These are phyloP conservation scores for Globia sparganii DNA, from an alignment of 2,888 invertebrate species.

Conservation along the genomic window DNA sequence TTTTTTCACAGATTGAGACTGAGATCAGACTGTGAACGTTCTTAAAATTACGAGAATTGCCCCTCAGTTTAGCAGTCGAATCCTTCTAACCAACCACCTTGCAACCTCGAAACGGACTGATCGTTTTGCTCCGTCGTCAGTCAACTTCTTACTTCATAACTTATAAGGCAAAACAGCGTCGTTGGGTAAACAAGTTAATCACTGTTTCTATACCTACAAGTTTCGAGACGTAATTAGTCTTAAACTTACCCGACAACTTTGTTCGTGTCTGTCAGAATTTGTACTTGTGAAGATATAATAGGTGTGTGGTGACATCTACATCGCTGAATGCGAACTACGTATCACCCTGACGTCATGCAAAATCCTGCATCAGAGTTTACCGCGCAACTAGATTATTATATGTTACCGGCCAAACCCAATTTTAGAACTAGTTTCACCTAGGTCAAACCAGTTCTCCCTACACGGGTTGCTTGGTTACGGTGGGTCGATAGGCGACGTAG, in stretches of 20 bases:
- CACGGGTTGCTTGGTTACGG: no score
- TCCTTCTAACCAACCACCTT: no score
- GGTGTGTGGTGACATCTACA: background rate
- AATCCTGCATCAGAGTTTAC: background rate
- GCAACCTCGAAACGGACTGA: background rate
- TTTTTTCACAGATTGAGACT: no score
- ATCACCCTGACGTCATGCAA: background rate
- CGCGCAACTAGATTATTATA: no score
- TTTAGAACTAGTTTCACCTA: no score
- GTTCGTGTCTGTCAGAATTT: conserved; percentile 10
- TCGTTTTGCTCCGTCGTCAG: conserved; percentile 15
- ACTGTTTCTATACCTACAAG: conserved; percentile 38
- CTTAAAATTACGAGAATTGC: no score
- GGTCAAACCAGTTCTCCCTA: no score
- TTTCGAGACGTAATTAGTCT: conserved; percentile 37
- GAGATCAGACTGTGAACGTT: no score
- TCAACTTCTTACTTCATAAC: conserved; percentile 31
- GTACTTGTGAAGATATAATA: background rate
- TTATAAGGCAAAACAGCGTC: conserved; percentile 8
- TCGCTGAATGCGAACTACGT: background rate
- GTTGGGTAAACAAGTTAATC: conserved; percentile 35
- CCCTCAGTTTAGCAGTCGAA: background rate
- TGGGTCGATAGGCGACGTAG: no score
- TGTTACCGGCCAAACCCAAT: no score
- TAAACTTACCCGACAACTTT: conserved; percentile 15